phyloP scores from a whole-genome alignment of 1,140 invertebrate species.

The Yoshiicerus persimilis region DNA sequence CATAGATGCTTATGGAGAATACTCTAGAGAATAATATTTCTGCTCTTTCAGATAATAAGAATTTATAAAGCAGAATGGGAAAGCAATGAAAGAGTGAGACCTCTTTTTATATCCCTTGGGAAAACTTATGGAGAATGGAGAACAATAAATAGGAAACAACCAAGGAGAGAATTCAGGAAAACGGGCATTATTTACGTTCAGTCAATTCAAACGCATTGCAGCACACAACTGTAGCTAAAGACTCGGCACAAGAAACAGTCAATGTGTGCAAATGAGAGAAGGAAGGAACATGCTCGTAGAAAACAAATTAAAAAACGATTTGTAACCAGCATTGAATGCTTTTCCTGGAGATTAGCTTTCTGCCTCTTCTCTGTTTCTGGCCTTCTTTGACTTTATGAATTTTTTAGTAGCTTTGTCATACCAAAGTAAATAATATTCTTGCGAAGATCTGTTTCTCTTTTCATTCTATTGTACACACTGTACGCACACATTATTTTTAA shows the following conservation, averaged over 20 bases:
- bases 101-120: neutral
- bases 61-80: neutral
- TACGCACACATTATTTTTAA: no score
- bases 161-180: neutral
- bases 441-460: no score
- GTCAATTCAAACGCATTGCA: neutral
- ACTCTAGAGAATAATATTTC: neutral
- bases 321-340: neutral
- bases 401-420: neutral
- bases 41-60: neutral
- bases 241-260: neutral
- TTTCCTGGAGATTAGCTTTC: neutral
- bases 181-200: neutral
- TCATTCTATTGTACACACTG: no score
- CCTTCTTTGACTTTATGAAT: neutral
- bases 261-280: neutral
- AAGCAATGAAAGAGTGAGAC: neutral
- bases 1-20: no score
- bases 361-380: neutral
- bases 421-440: no score
- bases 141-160: neutral
- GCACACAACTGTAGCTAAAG: neutral
- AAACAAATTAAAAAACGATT: constrained; percentile 18
- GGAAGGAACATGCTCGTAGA: neutral
- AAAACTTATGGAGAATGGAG: neutral